Evolutionary conservation across 2,113 vertebrate genomes (phyloP).

Genomic region (Pithys albifrons): DNA sequence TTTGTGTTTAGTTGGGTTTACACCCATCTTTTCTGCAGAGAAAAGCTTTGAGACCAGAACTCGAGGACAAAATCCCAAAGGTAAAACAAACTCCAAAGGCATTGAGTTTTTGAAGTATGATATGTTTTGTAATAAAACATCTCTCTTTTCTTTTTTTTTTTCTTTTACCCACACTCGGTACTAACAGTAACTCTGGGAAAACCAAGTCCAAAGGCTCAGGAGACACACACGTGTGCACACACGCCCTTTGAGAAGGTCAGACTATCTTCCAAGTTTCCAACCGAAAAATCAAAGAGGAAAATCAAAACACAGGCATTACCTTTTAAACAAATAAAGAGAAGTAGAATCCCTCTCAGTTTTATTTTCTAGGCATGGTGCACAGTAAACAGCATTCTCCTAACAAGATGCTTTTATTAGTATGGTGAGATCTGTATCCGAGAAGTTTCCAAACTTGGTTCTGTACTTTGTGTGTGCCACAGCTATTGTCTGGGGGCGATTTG

Average conservation of each 20-base stretch:
- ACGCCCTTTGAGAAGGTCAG: neutral
- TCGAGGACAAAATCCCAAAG: neutral
- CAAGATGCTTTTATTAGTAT: neutral
- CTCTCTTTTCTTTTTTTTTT: neutral
- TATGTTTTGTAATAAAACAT: neutral
- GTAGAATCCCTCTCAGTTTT: neutral
- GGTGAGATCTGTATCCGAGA: neutral
- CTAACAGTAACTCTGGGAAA: neutral
- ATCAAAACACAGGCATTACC: neutral
- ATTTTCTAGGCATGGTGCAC: neutral
- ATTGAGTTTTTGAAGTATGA: fast-evolving
- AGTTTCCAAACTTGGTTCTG: neutral
- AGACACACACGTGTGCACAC: fast-evolving
- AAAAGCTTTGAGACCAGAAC: neutral
- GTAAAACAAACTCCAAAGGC: neutral
- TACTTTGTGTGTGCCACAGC: fast-evolving
- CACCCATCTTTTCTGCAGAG: neutral
- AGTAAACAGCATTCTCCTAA: neutral
- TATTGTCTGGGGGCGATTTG: neutral
- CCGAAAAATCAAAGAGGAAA: neutral
- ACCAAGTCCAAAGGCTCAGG: neutral
- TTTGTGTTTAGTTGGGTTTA: neutral
- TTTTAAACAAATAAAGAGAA: neutral
- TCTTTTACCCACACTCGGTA: neutral
- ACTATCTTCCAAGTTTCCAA: neutral